Percentiles rank a stretch among this genome's conserved stretches.
These are phyloP conservation scores for Coleophora flavipennella DNA, from an alignment of 2,888 invertebrate species.

Conservation along the genomic window DNA sequence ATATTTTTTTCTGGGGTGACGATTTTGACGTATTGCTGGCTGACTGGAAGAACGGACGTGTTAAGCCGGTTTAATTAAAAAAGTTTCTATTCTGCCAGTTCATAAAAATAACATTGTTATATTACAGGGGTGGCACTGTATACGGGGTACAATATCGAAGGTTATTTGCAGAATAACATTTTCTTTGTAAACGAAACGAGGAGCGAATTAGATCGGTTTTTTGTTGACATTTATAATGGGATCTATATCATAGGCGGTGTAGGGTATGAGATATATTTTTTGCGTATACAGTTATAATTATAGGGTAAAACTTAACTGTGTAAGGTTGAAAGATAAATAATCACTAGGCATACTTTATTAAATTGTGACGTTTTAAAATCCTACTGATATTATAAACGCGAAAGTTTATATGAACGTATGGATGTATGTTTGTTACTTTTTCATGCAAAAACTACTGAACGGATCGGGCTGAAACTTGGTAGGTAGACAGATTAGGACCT, in stretches of 20 bases:
- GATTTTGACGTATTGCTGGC: conserved; percentile 18
- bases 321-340: too few relatives aligned
- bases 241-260: conserved; percentile 33
- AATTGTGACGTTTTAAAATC: too few relatives aligned
- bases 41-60: conserved; percentile 21
- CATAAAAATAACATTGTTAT: conserved; percentile 65
- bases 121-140: conserved; percentile 35
- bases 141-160: conserved; percentile 26
- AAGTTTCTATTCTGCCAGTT: conserved; percentile 46
- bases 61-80: conserved; percentile 66
- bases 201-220: conserved; percentile 36
- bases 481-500: too few relatives aligned
- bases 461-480: too few relatives aligned
- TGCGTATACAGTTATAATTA: conserved; percentile 4
- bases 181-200: conserved; percentile 35
- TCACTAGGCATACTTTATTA: too few relatives aligned
- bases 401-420: too few relatives aligned
- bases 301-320: too few relatives aligned
- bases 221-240: conserved; percentile 60
- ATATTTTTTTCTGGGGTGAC: conserved; percentile 19
- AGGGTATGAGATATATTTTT: conserved; percentile 19
- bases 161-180: conserved; percentile 45
- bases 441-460: too few relatives aligned
- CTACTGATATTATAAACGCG: too few relatives aligned
- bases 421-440: too few relatives aligned